Conservation (phyloP, 2,888 invertebrate genomes). For the Tetranychus truncatus region DNA sequence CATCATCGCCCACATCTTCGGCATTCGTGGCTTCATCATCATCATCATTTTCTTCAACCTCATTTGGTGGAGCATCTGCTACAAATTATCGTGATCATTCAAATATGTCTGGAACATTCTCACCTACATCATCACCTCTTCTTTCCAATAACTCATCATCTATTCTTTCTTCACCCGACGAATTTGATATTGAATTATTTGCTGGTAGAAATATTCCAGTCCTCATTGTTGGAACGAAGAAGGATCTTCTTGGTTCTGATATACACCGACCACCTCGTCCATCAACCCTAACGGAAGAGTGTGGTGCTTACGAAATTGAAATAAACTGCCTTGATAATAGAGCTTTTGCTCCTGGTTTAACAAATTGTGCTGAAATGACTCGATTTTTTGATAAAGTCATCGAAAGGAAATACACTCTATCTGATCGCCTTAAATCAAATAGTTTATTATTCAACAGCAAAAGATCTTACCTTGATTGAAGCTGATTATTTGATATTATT, state of each 20-base stretch:
- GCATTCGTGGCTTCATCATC: background rate
- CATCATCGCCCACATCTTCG: background rate
- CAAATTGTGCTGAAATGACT: slow-evolving; percentile 77
- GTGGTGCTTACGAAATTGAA: slow-evolving; percentile 80
- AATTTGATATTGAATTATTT: slow-evolving; percentile 35
- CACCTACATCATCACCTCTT: background rate
- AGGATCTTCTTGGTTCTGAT: slow-evolving; percentile 61
- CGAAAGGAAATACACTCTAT: slow-evolving; percentile 16
- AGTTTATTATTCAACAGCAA: slow-evolving; percentile 3
- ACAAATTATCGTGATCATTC: background rate
- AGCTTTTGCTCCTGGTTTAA: slow-evolving; percentile 78
- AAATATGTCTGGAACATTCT: background rate
- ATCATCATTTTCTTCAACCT: background rate
- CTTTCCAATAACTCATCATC: background rate
- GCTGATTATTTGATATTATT: too few species aligned
- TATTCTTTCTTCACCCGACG: slow-evolving; percentile 19
- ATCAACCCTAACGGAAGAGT: slow-evolving; percentile 62
- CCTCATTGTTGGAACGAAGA: slow-evolving; percentile 79
- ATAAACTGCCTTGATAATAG: slow-evolving; percentile 48
- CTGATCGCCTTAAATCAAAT: slow-evolving; percentile 4
- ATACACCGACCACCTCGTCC: slow-evolving; percentile 33
- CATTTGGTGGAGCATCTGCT: background rate
- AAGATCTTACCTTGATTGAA: slow-evolving; percentile 6
- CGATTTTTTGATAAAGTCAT: slow-evolving; percentile 74
- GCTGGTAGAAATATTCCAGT: slow-evolving; percentile 56